Conservation (phyloP, 2,888 invertebrate genomes). For the Papilio gigon region DNA sequence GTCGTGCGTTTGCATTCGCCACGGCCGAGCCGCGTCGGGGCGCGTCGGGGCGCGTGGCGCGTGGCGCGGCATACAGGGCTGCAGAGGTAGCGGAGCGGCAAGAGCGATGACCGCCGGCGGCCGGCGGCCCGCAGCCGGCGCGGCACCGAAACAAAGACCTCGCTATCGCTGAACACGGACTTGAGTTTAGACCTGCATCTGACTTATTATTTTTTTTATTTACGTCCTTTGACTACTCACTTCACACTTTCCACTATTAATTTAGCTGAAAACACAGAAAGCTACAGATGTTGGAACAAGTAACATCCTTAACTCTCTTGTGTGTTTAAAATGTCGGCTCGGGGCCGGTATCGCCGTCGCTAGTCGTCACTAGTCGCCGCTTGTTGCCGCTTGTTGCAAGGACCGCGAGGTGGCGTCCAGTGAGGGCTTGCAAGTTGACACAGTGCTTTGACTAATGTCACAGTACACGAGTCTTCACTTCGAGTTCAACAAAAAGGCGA, state of each 20-base stretch:
- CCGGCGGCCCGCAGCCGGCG: conserved; percentile 52
- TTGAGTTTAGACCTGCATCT: not conserved
- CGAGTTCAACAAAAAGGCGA: not conserved
- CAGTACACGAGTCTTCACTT: not conserved
- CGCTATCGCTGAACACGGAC: conserved; percentile 5
- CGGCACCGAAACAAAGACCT: conserved; percentile 41
- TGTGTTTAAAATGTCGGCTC: not conserved
- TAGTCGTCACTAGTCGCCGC: too few relatives aligned
- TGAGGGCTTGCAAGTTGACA: not conserved
- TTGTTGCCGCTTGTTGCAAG: conserved; percentile 10
- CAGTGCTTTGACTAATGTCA: not conserved
- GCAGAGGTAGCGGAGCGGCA: conserved; percentile 67
- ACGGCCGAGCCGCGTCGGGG: conserved; percentile 41
- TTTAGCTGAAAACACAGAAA: not conserved
- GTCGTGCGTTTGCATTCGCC: conserved; percentile 19
- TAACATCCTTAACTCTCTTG: too few relatives aligned
- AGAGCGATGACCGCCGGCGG: conserved; percentile 72
- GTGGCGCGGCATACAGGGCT: conserved; percentile 49
- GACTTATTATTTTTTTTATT: not conserved
- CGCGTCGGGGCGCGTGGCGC: conserved; percentile 43
- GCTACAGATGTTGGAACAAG: not conserved
- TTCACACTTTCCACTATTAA: not conserved
- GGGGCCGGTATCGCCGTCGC: too few relatives aligned
- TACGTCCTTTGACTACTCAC: not conserved
- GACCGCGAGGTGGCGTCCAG: not conserved